Evolutionary conservation across 2,888 invertebrate genomes (phyloP).

Genomic region (Dendrolimus houi): DNA sequence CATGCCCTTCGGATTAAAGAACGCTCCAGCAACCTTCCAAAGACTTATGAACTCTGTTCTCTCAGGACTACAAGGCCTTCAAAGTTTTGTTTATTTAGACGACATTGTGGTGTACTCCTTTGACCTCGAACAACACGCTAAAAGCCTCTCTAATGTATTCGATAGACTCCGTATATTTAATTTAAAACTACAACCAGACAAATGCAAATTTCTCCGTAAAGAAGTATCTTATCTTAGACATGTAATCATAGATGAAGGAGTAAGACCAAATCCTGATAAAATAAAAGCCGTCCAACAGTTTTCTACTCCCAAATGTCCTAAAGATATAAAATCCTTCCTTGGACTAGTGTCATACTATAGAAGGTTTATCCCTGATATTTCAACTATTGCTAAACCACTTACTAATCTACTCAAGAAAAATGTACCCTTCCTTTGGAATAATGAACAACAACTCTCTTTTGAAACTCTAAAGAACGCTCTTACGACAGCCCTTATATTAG

Average conservation of each 20-base stretch:
- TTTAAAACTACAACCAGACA: background rate
- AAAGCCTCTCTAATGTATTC: background rate
- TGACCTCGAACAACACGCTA: background rate
- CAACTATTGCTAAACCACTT: constrained; percentile 1
- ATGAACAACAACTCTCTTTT: background rate
- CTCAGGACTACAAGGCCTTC: background rate
- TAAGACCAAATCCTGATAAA: too few species aligned
- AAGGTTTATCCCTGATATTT: constrained; percentile 1
- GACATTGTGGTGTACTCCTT: constrained; percentile 2
- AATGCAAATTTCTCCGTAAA: background rate
- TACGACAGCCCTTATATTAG: constrained; percentile 5
- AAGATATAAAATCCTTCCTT: too few species aligned
- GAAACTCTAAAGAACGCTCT: constrained; percentile 3
- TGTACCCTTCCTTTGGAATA: constrained; percentile 1
- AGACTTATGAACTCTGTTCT: background rate
- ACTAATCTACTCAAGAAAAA: constrained; percentile 4
- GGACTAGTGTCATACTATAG: too few species aligned
- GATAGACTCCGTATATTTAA: background rate
- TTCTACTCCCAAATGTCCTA: background rate
- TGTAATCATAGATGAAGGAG: too few species aligned
- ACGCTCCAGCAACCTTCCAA: background rate
- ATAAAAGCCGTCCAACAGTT: background rate
- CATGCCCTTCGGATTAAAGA: constrained; percentile 3
- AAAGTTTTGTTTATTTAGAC: constrained; percentile 1
- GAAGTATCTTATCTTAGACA: too few species aligned